phyloP scores from a whole-genome alignment of 2,113 vertebrate species.

The Fulica atra region DNA sequence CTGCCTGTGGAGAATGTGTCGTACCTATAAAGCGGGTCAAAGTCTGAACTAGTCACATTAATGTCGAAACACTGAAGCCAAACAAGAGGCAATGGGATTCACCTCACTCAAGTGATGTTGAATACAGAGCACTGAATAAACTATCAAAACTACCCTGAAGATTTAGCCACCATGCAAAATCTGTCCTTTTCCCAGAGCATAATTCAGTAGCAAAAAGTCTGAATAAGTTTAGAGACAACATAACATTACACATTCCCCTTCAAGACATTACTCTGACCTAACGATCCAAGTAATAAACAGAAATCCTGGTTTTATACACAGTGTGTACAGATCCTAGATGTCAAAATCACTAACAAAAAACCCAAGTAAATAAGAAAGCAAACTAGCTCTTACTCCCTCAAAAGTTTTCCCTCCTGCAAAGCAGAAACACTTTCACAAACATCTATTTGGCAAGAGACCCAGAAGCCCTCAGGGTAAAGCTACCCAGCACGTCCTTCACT shows the following conservation, averaged over 20 bases:
- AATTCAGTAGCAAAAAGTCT: not conserved
- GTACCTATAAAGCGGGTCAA: not conserved
- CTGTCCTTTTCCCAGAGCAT: not conserved
- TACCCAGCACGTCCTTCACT: not conserved
- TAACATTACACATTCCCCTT: not conserved
- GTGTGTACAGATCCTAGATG: not conserved
- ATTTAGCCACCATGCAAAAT: not conserved
- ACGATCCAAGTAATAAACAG: not conserved
- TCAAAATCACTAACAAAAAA: not conserved
- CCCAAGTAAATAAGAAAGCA: not conserved
- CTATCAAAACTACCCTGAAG: not conserved
- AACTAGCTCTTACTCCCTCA: not conserved
- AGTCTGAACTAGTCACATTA: not conserved
- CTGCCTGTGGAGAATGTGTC: not conserved
- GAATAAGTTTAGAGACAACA: not conserved
- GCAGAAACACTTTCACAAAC: not conserved
- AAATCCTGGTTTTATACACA: not conserved
- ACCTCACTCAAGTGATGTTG: not conserved
- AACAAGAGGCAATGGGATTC: accelerated
- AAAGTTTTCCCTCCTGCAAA: not conserved
- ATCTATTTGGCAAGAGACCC: not conserved
- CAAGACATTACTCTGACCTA: not conserved
- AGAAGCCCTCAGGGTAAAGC: not conserved
- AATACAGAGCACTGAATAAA: not conserved
- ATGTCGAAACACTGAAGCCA: not conserved